Base-by-base conservation (phyloP, 2,113 vertebrate species). In the Apteryx owenii region DNA sequence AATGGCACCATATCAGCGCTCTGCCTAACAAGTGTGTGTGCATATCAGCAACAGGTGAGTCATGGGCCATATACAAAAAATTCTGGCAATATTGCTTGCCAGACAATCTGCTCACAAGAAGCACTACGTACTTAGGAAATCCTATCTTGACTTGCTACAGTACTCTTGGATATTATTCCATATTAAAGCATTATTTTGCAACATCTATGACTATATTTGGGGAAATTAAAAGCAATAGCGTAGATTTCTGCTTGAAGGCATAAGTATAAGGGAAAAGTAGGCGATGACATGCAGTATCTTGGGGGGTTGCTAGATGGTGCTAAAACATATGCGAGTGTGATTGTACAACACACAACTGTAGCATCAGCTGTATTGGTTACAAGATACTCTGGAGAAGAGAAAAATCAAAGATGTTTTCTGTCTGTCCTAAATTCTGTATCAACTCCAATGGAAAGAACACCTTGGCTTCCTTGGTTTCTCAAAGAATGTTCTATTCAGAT, bases 141-240 rank as follows among this genome's bases (percentile, higher is more conserved):
- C 48, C 58, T 25, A 0, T 40, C 48, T 23, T 11, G 64, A 29
- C 22, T 60, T 46, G 4, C 0, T 22, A 11, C 15, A 21, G 7
- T n/a, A 1, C 17, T 40, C 20, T 51, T 17, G 25, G 22, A 23
- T 53, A 20, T 17, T 81, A 10, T 10, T 33, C 7, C 12, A 7
- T 3, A 10, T 29, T 8, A 28, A 54, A 53, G 22, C 3, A 1
- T 1, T 10, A 8, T 33, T 26, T 26, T 65, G 36, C 69, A 26
- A 6, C 26, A 12, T 2, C 7, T 40, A 15, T 0, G 0, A 1
- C 33, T 13, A 0, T 3, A 3, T 19, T 10, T 12, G 44, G 17
- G 18, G 2, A 29, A 28, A 7, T 2, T 0, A 0, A 18, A 75
- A 23, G 29, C 51, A 5, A 1, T 7, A 29, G 5, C 1, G 5